A percentile compares a stretch with the other conserved stretches of the same genome.
phyloP scores from a whole-genome alignment of 2,113 vertebrate species.

The Alces alces region DNA sequence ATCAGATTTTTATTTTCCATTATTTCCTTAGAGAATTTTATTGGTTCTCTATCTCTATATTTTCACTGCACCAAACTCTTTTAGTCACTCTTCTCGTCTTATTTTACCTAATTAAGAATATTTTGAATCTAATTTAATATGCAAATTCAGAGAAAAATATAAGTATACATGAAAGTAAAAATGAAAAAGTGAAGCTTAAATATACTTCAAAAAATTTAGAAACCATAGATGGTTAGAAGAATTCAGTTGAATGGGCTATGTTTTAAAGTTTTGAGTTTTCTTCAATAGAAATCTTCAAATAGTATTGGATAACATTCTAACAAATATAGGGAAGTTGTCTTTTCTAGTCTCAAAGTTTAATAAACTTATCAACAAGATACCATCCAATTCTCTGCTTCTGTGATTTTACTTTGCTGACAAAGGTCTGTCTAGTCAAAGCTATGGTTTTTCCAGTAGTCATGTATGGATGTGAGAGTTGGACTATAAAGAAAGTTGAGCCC shows the following conservation, averaged over 20 bases:
- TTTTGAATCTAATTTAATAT: background rate
- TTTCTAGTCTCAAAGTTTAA: background rate
- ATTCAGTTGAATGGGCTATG: background rate
- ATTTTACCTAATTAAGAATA: background rate
- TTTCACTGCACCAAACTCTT: background rate
- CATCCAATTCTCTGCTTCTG: background rate
- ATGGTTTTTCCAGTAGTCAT: background rate
- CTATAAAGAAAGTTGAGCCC: accelerated
- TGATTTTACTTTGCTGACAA: background rate
- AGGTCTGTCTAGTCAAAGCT: background rate
- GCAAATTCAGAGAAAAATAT: background rate
- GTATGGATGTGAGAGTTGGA: background rate
- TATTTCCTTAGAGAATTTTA: background rate
- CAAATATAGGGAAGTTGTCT: background rate
- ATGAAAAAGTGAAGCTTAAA: background rate
- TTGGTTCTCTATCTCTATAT: background rate
- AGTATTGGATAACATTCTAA: background rate
- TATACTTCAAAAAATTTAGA: background rate
- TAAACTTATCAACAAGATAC: background rate
- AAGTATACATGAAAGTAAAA: background rate
- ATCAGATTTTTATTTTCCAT: background rate
- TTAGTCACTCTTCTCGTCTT: background rate
- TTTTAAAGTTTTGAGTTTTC: background rate
- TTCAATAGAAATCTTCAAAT: background rate
- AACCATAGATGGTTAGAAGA: background rate